Base-by-base conservation (phyloP, 2,797 vertebrate genomes). In the Melanotaenia pygmaea region DNA sequence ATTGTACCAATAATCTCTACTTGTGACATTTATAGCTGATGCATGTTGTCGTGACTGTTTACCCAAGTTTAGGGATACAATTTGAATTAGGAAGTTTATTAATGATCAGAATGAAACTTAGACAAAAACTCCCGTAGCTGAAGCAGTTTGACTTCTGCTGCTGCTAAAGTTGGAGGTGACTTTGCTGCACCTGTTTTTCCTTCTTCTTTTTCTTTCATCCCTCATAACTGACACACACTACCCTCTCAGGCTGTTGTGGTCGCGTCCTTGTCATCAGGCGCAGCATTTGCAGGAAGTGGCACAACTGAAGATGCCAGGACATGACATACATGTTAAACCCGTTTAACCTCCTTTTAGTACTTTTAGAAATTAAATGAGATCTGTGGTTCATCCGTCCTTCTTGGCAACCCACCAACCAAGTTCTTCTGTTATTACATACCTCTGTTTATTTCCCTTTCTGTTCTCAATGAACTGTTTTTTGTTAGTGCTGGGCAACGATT, bases 241-340 rank as follows among this genome's bases (percentile, higher is more conserved):
- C 8, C 20, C 30, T 38, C 35, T 35, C 20, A 32, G 30, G 20
- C 30, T 59, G 67, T 28, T 45, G 32, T 59, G 26, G 65, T 16
- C 26, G n/a, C 38, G 38, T 70, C 34, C 30, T 64, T 61, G 63
- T 76, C 50, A 59, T 74, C 57, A 47, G 59, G 54, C 30, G 32
- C 28, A 59, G 61, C 57, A 45, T 20, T 61, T 60, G 30, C 24
- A 45, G 20, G 32, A 79, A 64, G 64, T 53, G 75, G 37, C 37
- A 13, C 37, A 38, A 9, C 35, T 35, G 47, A 61, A 24, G 57
- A 18, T 20, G 35, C 61, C 56, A 45, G 16, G 5, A 24, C n/a
- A 18, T 34, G 26, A 54, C 35, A 43, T 10, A 0, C 12, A 8
- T 30, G 12, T 68, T 56, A 16, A 35, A 50, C 3, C 53, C 37